These are phyloP conservation scores for Geodia barretti DNA, from an alignment of 37 sponge, comb jelly and placozoan species.

Conservation along the genomic window DNA sequence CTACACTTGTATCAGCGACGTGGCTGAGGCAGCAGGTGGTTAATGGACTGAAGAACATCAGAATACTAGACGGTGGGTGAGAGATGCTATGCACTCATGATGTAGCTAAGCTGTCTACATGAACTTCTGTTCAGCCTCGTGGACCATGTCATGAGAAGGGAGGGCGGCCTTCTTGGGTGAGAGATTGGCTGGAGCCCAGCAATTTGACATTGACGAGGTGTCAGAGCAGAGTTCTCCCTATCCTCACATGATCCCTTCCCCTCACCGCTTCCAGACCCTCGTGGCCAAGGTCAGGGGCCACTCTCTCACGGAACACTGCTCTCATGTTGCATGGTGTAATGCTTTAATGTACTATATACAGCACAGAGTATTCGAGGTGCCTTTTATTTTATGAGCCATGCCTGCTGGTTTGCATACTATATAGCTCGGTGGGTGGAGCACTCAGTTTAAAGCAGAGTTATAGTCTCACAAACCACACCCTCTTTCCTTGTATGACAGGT, in stretches of 20 bases:
- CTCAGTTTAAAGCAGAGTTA: too few species aligned
- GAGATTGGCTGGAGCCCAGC: constrained; percentile 56
- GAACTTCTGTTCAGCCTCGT: constrained; percentile 1
- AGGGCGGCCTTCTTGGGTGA: constrained; percentile 13
- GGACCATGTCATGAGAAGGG: constrained; percentile 28
- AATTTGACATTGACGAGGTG: constrained; percentile 67
- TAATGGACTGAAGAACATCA: constrained; percentile 45
- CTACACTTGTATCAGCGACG: constrained; percentile 35
- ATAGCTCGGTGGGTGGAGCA: too few species aligned
- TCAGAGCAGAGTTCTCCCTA: constrained; percentile 41
- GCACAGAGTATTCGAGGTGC: too few species aligned
- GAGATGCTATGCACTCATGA: too few species aligned
- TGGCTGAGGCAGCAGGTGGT: constrained; percentile 49
- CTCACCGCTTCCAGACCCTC: constrained; percentile 43
- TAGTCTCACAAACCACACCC: too few species aligned
- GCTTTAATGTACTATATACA: too few species aligned
- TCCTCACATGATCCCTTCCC: constrained; percentile 74
- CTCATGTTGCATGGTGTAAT: too few species aligned
- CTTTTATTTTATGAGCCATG: too few species aligned
- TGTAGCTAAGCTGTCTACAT: too few species aligned
- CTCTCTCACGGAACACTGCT: too few species aligned
- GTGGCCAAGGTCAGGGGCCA: constrained; percentile 74
- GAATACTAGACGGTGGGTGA: constrained; percentile 60
- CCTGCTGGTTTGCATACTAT: too few species aligned
- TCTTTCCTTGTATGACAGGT: too few species aligned